phyloP scores from a whole-genome alignment of 1,140 invertebrate genomes.

The Drosophila nigromelanica region DNA sequence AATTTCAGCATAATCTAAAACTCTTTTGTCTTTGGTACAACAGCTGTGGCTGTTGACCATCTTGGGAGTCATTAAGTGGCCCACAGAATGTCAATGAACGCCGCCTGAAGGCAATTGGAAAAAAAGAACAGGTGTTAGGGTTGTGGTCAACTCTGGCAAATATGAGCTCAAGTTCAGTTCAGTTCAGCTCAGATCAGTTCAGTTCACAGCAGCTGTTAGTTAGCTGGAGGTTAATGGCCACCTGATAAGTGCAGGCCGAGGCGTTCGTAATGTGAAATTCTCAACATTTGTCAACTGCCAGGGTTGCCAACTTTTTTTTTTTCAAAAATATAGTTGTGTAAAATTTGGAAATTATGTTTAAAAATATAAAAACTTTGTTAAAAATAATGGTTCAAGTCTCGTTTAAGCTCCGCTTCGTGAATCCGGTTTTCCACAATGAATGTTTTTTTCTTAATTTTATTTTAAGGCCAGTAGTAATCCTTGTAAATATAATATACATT shows the following conservation, averaged over 20 bases:
- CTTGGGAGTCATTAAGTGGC: conserved; percentile 43
- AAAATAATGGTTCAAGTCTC: too few species aligned
- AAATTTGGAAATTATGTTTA: too few species aligned
- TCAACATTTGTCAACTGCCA: conserved; percentile 20
- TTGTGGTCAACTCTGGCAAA: conserved; percentile 3
- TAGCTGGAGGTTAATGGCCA: conserved; percentile 5
- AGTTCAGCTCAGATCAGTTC: conserved; percentile 4
- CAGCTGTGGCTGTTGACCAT: conserved; percentile 45
- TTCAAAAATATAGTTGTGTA: too few species aligned
- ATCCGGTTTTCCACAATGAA: too few species aligned
- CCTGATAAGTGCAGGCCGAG: conserved; percentile 6
- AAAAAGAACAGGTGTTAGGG: conserved; percentile 28
- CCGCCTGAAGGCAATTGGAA: background rate
- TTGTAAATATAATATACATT: too few species aligned
- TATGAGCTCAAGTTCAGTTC: conserved; percentile 20
- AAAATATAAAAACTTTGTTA: too few species aligned
- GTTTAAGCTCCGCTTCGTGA: too few species aligned
- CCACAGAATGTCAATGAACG: conserved; percentile 65
- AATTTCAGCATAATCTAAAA: conserved; percentile 62
- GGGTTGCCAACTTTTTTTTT: background rate
- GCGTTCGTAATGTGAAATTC: conserved; percentile 8
- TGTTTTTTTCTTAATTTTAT: too few species aligned
- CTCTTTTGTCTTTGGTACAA: conserved; percentile 47
- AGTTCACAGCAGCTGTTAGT: conserved; percentile 6
- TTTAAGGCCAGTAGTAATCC: too few species aligned